Evolutionary conservation across 2,113 vertebrate species (phyloP), one percentile per base, ranked within the genome.

Genomic region (Saiga tatarica): DNA sequence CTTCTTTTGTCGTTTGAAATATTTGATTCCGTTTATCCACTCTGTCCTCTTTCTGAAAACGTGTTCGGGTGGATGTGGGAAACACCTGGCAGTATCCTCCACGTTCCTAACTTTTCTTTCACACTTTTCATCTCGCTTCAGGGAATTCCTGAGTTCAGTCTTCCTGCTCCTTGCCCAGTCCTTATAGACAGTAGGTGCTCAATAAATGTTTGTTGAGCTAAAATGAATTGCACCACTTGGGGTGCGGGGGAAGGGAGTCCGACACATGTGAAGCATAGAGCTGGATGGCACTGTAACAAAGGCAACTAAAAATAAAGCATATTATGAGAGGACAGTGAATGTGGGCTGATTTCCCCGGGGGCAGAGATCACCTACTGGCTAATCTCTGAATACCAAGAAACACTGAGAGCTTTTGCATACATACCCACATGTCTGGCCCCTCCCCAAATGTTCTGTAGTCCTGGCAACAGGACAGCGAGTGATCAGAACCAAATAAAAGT

Each of bases 381-480:
- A 57, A 23, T 82, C 36, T 86, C 14, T 17, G 55, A 91, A 62
- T 8, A 62, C 26, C 76, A 59, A 67, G 60, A 67, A 82, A 57
- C 21, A 50, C 42, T 82, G 59, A 60, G 53, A 82, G 42, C 53
- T 57, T 96, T 90, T 93, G 28, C 42, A 23, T 76, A 57, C 79
- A 95, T 57, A 15, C 10, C 17, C 39, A 64, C 12, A n/a, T 4
- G 21, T 14, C 53, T 95, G 67, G 28, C 59, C 45, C 76, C 62
- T 97, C 55, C 8, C 8, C 13, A 89, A 64, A 87, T 33, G 21
- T 36, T 52, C 10, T 52, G 12, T 23, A n/a, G 50, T 57, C 91
- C 50, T 90, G 57, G 57, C 50, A 83, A 28, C 47, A 94, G 55
- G 19, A 17, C 78, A 74, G 13, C 45, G 33, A 71, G 2, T 8